Percentiles rank a stretch among this genome's conserved stretches.
Conservation (phyloP, 2,888 invertebrate species). For the Oscheius myriophilus region DNA sequence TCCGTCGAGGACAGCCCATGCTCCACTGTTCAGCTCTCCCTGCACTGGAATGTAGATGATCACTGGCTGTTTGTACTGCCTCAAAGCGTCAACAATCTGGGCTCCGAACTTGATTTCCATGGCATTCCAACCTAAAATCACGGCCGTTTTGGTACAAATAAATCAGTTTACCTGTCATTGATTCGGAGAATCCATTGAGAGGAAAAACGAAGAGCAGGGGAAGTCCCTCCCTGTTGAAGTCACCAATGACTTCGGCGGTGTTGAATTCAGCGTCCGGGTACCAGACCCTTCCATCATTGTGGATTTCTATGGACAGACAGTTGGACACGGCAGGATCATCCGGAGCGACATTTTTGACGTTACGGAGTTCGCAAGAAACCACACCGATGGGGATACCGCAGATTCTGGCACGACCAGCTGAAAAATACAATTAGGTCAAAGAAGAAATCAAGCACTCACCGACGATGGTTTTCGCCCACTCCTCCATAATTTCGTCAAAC, state of each 20-base stretch:
- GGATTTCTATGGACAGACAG: slow-evolving; percentile 90
- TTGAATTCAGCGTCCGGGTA: slow-evolving; percentile 99
- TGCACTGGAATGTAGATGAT: slow-evolving; percentile 96
- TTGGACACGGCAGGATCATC: slow-evolving; percentile 98
- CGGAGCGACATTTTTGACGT: slow-evolving; percentile 91
- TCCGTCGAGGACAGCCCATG: slow-evolving; percentile 98
- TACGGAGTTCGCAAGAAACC: slow-evolving; percentile 94
- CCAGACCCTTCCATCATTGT: slow-evolving; percentile 88
- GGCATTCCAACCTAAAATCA: slow-evolving; percentile 85
- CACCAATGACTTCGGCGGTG: slow-evolving; percentile 95
- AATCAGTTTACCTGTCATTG: slow-evolving; percentile 84
- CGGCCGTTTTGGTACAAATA: slow-evolving; percentile 79
- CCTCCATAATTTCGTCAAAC: slow-evolving; percentile 86
- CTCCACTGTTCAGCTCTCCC: slow-evolving; percentile 94
- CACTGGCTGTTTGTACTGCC: slow-evolving; percentile 85
- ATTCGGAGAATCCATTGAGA: slow-evolving; percentile 99
- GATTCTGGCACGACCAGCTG: slow-evolving; percentile 82
- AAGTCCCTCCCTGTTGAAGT: slow-evolving; percentile 91
- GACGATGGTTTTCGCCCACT: slow-evolving; percentile 95
- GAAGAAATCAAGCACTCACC: background rate
- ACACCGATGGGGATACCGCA: slow-evolving; percentile 97
- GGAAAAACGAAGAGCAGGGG: slow-evolving; percentile 98
- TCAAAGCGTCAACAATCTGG: slow-evolving; percentile 93
- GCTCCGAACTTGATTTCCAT: slow-evolving; percentile 98
- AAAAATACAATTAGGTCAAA: too few species aligned